phyloP scores from a whole-genome alignment of 2,113 vertebrate genomes.

The Vicugna pacos region DNA sequence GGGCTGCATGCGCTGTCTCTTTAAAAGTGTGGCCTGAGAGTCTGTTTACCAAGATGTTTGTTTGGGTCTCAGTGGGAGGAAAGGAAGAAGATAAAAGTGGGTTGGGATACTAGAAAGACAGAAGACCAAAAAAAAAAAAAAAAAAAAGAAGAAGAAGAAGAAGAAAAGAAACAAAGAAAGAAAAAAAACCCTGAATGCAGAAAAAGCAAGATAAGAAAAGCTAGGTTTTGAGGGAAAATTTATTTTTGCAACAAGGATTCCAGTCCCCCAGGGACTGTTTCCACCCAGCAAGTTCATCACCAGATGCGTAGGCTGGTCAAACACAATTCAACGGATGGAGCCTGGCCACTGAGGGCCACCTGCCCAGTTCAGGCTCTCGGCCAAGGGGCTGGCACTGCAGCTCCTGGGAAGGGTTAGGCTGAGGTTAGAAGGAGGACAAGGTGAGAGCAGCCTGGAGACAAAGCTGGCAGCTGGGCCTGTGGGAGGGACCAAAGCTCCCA shows the following conservation, averaged over 20 bases:
- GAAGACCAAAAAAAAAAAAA: not conserved
- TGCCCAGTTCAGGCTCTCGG: not conserved
- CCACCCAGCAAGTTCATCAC: conserved; percentile 46
- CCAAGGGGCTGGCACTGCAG: not conserved
- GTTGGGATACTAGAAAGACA: conserved; percentile 31
- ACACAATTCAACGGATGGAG: not conserved
- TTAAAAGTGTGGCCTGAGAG: conserved; percentile 47
- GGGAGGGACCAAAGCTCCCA: not conserved
- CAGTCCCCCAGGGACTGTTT: conserved; percentile 53
- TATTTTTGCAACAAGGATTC: conserved; percentile 71
- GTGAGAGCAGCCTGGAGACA: not conserved
- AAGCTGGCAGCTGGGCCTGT: not conserved
- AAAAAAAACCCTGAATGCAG: not conserved
- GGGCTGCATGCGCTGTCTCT: conserved; percentile 13
- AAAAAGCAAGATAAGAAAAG: conserved; percentile 55
- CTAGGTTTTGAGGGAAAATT: conserved; percentile 40
- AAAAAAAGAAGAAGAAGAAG: conserved; percentile 65
- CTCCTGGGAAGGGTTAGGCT: not conserved
- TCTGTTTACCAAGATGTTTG: conserved; percentile 58
- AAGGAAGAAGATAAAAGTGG: conserved; percentile 64
- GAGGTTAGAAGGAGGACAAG: not conserved
- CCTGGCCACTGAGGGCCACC: not conserved
- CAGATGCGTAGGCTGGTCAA: not conserved
- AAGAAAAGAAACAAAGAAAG: too few relatives aligned
- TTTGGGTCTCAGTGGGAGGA: conserved; percentile 69